These are phyloP conservation scores for Amphibalanus amphitrite DNA, from an alignment of 1,140 invertebrate genomes.

Conservation along the genomic window DNA sequence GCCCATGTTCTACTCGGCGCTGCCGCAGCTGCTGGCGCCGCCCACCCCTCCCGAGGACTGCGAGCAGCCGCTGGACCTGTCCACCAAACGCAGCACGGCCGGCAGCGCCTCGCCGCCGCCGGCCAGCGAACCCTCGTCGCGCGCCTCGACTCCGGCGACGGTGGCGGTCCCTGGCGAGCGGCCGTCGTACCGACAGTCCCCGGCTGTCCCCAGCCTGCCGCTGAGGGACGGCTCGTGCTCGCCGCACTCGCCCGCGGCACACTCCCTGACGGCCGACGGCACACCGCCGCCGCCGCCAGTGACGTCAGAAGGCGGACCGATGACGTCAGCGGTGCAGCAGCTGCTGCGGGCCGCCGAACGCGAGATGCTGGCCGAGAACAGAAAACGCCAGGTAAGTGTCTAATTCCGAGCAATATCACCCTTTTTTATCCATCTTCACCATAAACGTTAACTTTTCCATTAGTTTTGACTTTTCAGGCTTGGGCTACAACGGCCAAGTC, in stretches of 20 bases:
- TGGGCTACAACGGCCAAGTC: too few relatives aligned
- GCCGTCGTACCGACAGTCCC: neutral
- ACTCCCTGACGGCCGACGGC: neutral
- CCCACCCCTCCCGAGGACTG: constrained; percentile 18
- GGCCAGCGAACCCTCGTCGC: constrained; percentile 9
- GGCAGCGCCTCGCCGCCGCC: constrained; percentile 27
- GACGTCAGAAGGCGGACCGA: neutral
- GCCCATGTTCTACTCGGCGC: constrained; percentile 15
- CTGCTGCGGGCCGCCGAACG: constrained; percentile 11
- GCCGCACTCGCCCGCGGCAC: neutral
- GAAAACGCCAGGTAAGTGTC: constrained; percentile 31
- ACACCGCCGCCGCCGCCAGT: constrained; percentile 4
- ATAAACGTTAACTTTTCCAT: too few relatives aligned
- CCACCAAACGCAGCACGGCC: constrained; percentile 45
- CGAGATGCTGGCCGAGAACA: constrained; percentile 29
- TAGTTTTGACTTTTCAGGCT: too few relatives aligned
- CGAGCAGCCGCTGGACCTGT: constrained; percentile 73
- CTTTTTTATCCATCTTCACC: too few relatives aligned
- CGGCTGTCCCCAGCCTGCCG: too few relatives aligned
- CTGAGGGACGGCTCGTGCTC: neutral
- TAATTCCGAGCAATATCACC: too few relatives aligned
- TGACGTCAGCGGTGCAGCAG: constrained; percentile 5
- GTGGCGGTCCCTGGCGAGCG: neutral
- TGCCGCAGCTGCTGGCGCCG: constrained; percentile 13
- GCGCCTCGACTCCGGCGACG: constrained; percentile 7